phyloP scores from a whole-genome alignment of 2,888 invertebrate genomes.

The Orgyia antiqua region DNA sequence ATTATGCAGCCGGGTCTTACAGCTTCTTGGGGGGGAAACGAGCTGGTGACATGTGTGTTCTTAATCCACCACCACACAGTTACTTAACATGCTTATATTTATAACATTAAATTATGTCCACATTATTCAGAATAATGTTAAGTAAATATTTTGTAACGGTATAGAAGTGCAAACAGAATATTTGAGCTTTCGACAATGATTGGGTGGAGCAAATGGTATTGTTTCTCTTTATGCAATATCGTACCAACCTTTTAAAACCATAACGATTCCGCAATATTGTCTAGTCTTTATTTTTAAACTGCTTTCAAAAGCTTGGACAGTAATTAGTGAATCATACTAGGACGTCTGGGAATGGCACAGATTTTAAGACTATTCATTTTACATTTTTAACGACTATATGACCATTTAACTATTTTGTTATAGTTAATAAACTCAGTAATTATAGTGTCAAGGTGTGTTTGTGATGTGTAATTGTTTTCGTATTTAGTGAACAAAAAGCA shows the following conservation, averaged over 20 bases:
- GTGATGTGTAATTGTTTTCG: too few species aligned
- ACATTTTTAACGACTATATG: constrained; percentile 4
- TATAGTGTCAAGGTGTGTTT: neutral
- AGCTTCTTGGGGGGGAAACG: too few species aligned
- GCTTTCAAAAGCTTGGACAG: constrained; percentile 11
- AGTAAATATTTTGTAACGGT: too few species aligned
- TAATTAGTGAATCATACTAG: constrained; percentile 7
- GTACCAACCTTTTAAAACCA: constrained; percentile 7
- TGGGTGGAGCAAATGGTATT: constrained; percentile 20
- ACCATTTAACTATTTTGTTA: neutral
- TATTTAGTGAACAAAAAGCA: constrained; percentile 3
- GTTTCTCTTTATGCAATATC: constrained; percentile 3
- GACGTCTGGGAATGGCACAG: constrained; percentile 3
- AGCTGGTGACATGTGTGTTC: too few species aligned
- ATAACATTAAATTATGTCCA: too few species aligned
- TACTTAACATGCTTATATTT: too few species aligned
- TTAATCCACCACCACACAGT: too few species aligned
- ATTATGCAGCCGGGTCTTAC: too few species aligned
- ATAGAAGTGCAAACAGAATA: constrained; percentile 17
- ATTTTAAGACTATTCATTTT: constrained; percentile 4
- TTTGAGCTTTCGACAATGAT: constrained; percentile 25
- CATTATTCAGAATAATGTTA: too few species aligned
- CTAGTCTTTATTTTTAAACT: constrained; percentile 10
- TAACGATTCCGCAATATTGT: constrained; percentile 24
- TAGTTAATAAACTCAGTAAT: constrained; percentile 1